These are phyloP conservation scores for Tyrannus savana DNA, from an alignment of 2,113 vertebrate species.

Conservation along the genomic window DNA sequence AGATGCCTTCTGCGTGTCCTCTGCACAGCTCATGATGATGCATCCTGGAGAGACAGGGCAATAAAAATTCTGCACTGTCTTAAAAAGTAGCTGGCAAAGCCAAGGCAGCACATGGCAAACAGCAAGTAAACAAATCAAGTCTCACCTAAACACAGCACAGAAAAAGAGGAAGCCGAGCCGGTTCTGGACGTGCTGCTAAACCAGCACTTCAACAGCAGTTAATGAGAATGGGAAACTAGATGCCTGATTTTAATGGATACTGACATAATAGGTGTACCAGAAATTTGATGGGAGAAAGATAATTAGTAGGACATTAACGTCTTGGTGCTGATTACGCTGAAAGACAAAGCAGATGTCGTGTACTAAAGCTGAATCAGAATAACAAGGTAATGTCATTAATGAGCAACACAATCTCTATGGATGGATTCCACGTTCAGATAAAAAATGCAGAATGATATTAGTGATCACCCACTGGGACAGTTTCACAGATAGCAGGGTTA, in stretches of 20 bases:
- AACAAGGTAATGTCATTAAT: slow-evolving; percentile 42
- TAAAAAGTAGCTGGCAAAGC: slow-evolving; percentile 34
- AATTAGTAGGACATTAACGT: slow-evolving; percentile 33
- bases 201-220: slow-evolving; percentile 3
- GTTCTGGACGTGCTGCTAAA: neutral
- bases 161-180: neutral
- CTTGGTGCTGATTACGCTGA: slow-evolving; percentile 36
- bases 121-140: neutral
- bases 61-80: neutral
- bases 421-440: neutral
- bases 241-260: slow-evolving; percentile 37
- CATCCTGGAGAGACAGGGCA: slow-evolving; percentile 15
- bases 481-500: neutral
- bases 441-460: neutral
- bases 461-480: neutral
- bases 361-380: slow-evolving; percentile 38
- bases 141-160: neutral
- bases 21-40: neutral
- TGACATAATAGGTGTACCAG: slow-evolving; percentile 51
- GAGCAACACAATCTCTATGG: neutral
- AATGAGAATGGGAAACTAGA: slow-evolving; percentile 9
- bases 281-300: slow-evolving; percentile 40
- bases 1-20: neutral
- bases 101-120: slow-evolving; percentile 8
- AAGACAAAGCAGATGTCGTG: slow-evolving; percentile 46